phyloP scores from a whole-genome alignment of 1,140 invertebrate genomes.

The Lysiphlebus fabarum region DNA sequence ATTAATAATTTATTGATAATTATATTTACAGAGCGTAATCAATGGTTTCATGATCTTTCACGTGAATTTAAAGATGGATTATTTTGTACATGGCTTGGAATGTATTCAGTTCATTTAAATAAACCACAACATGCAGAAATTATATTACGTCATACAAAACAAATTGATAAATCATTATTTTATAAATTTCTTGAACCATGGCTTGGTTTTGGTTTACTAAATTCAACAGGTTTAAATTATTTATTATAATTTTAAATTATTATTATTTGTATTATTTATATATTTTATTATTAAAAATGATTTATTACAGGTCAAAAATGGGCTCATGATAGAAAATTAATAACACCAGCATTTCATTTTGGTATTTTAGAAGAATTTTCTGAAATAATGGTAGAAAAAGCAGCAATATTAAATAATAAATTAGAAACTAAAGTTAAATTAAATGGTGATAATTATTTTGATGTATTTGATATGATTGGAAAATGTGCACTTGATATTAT shows the following conservation, averaged over 20 bases:
- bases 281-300: not conserved
- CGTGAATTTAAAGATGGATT: too few species aligned
- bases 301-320: conserved; percentile 63
- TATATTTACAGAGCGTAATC: too few species aligned
- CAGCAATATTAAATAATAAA: conserved; percentile 58
- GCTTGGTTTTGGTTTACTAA: conserved; percentile 67
- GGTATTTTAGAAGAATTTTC: conserved; percentile 76
- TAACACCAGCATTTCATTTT: conserved; percentile 84
- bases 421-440: conserved; percentile 41
- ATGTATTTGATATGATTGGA: conserved; percentile 65
- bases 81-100: too few species aligned
- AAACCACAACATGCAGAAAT: conserved; percentile 25
- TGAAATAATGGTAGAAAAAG: conserved; percentile 70
- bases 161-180: conserved; percentile 63
- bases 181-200: conserved; percentile 66
- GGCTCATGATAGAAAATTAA: conserved; percentile 70
- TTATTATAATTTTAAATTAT: conserved; percentile 2
- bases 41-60: too few species aligned
- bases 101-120: too few species aligned
- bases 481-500: conserved; percentile 73
- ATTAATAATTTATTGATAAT: too few species aligned
- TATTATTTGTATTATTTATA: not conserved
- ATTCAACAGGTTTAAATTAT: conserved; percentile 56
- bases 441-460: conserved; percentile 45
- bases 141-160: conserved; percentile 47